phyloP scores from a whole-genome alignment of 2,888 invertebrate species.

The Busseola fusca region DNA sequence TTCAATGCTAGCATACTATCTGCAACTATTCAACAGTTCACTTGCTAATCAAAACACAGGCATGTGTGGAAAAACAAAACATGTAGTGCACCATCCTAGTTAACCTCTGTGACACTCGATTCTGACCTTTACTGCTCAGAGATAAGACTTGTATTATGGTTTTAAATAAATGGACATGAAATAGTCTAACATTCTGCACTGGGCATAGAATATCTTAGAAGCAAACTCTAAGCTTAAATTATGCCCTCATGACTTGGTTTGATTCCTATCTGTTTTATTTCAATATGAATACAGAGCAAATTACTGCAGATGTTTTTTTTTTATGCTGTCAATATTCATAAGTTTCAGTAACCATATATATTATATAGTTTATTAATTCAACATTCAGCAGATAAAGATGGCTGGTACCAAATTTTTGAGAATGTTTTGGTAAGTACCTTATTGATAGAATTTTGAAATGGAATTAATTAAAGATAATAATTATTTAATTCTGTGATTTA shows the following conservation, averaged over 20 bases:
- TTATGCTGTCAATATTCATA: not conserved
- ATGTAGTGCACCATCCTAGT: conserved; percentile 36
- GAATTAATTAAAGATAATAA: not conserved
- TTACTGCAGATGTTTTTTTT: not conserved
- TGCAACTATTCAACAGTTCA: conserved; percentile 66
- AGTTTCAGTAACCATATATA: not conserved
- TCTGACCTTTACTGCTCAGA: conserved; percentile 39
- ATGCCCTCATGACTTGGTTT: conserved; percentile 9
- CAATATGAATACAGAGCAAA: not conserved
- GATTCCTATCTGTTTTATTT: not conserved
- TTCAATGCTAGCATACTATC: conserved; percentile 65
- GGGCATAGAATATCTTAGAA: conserved; percentile 13
- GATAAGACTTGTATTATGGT: conserved; percentile 30
- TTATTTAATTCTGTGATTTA: not conserved
- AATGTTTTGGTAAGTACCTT: not conserved
- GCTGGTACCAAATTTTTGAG: not conserved
- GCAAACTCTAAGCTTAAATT: conserved; percentile 6
- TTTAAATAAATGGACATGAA: conserved; percentile 26
- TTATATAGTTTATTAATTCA: not conserved
- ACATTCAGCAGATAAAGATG: not conserved
- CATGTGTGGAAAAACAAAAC: conserved; percentile 69
- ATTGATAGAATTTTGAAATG: not conserved
- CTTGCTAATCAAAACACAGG: conserved; percentile 72
- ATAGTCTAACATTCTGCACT: conserved; percentile 31
- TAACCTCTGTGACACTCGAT: conserved; percentile 24